Conservation (phyloP, 2,888 invertebrate genomes). For the Himalopsyche japonica region DNA sequence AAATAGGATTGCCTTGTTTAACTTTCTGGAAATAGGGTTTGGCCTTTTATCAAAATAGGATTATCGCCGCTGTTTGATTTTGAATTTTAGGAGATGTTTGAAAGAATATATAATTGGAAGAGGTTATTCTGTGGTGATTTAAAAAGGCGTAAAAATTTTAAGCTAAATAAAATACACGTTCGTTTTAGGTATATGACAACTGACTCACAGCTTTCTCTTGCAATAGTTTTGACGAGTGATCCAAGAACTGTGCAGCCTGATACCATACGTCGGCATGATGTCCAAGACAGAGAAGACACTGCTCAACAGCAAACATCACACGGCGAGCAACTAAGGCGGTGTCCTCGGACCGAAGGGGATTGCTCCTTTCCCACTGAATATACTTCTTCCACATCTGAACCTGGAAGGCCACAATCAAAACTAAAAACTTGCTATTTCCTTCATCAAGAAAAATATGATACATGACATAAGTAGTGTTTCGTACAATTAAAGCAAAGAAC, state of each 20-base stretch:
- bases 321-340: conserved; percentile 88
- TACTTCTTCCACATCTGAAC: conserved; percentile 99
- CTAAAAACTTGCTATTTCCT: not conserved
- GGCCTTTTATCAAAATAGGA: too few species aligned
- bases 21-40: too few species aligned
- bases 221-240: conserved; percentile 90
- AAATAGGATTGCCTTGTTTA: too few species aligned
- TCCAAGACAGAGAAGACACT: conserved; percentile 92
- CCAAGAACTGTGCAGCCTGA: conserved; percentile 96
- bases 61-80: too few species aligned
- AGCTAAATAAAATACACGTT: too few species aligned
- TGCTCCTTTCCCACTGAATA: conserved; percentile 95
- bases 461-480: too few species aligned
- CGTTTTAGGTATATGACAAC: not conserved
- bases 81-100: too few species aligned
- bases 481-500: too few species aligned
- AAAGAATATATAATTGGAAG: too few species aligned
- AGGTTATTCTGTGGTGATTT: too few species aligned
- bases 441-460: too few species aligned
- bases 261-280: conserved; percentile 99
- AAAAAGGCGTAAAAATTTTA: not conserved
- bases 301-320: conserved; percentile 98
- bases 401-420: conserved; percentile 51
- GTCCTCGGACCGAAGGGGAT: conserved; percentile 95
- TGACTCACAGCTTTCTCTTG: conserved; percentile 88